A percentile compares a stretch with the other conserved stretches of the same genome.
Conservation (phyloP, 2,888 invertebrate genomes). For the Meteorus cinctellus region DNA sequence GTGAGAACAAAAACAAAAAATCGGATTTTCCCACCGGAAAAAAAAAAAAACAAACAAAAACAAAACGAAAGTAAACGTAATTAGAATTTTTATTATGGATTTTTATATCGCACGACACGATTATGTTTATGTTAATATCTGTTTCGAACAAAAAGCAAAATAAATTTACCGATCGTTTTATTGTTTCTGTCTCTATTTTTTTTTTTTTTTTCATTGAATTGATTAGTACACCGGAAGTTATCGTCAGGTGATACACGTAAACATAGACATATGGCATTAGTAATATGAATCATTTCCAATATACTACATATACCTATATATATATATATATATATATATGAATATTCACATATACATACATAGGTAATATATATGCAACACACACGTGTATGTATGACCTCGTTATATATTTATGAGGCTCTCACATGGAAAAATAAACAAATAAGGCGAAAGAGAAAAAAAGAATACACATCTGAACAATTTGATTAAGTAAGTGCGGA, state of each 20-base stretch:
- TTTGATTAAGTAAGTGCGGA: neutral
- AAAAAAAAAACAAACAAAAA: no score
- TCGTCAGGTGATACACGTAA: neutral
- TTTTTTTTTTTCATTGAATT: neutral
- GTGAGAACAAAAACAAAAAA: no score
- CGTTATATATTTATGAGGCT: no score
- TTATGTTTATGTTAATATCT: neutral
- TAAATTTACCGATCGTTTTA: neutral
- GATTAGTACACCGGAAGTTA: constrained; percentile 1
- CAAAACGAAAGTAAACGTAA: neutral
- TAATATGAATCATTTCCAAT: constrained; percentile 4
- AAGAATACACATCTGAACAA: neutral
- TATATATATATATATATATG: neutral
- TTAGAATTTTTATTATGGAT: neutral
- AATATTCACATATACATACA: neutral
- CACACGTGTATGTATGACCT: neutral
- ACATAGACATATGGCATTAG: neutral
- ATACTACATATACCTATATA: neutral
- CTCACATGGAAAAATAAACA: no score
- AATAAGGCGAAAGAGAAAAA: no score
- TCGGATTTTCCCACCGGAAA: no score
- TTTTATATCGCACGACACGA: neutral
- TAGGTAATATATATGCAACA: neutral
- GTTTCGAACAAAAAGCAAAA: no score
- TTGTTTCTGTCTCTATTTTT: neutral